A percentile compares a stretch with the other conserved stretches of the same genome.
Evolutionary conservation across 2,113 vertebrate genomes (phyloP).

Genomic region (Mixornis gularis): DNA sequence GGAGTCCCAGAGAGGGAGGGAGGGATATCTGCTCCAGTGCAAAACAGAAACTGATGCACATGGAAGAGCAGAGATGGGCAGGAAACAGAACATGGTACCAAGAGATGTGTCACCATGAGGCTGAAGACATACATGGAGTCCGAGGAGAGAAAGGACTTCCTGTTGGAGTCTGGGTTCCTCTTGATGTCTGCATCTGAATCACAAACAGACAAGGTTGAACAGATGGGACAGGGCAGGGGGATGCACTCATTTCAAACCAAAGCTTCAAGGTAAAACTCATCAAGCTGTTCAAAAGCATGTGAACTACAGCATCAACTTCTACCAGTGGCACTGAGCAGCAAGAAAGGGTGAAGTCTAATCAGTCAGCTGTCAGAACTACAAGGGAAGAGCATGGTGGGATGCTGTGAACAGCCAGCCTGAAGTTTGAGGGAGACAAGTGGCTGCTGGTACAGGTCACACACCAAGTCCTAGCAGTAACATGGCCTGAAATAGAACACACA

Average conservation of each 20-base stretch:
- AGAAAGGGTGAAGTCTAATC: neutral
- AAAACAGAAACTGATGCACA: neutral
- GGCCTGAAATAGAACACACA: neutral
- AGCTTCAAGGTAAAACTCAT: neutral
- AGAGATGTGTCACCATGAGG: neutral
- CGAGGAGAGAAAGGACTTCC: constrained; percentile 78
- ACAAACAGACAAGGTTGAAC: constrained; percentile 17
- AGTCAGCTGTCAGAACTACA: neutral
- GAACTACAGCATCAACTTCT: constrained; percentile 6
- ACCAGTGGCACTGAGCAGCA: neutral
- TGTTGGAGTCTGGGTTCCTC: constrained; percentile 71
- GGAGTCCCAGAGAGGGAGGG: neutral
- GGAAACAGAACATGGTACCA: neutral
- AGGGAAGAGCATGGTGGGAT: neutral
- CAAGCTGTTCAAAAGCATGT: neutral
- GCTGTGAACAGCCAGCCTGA: neutral
- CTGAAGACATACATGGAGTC: constrained; percentile 80
- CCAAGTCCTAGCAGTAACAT: neutral
- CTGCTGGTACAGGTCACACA: neutral
- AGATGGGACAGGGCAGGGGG: neutral
- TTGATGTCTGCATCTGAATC: constrained; percentile 87
- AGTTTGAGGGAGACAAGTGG: neutral
- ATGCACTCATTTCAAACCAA: neutral
- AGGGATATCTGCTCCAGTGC: neutral
- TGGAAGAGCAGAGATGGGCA: neutral